phyloP scores from a whole-genome alignment of 2,888 invertebrate species.

The Conchocele bisecta region DNA sequence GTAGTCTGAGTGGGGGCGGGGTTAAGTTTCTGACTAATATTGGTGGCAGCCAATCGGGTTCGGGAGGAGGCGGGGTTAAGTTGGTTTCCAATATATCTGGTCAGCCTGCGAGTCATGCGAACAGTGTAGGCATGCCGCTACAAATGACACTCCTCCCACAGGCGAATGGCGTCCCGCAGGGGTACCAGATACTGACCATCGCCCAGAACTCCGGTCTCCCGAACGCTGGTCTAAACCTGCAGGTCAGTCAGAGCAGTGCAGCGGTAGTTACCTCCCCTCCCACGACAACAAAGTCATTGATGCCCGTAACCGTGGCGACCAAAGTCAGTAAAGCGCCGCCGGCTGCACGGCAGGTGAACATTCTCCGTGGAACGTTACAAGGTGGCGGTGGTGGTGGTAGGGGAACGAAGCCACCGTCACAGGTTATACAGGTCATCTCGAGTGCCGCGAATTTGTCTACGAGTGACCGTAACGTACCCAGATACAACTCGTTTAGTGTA shows the following conservation, averaged over 20 bases:
- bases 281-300: too few relatives aligned
- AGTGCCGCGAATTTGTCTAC: too few relatives aligned
- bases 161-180: conserved; percentile 45
- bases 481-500: too few relatives aligned
- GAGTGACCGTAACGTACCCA: too few relatives aligned
- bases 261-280: neutral
- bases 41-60: neutral
- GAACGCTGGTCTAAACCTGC: neutral
- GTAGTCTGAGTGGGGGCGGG: conserved; percentile 16
- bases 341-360: too few relatives aligned
- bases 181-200: conserved; percentile 50
- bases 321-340: too few relatives aligned
- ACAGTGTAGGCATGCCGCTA: conserved; percentile 32
- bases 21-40: neutral
- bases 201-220: conserved; percentile 17
- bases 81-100: conserved; percentile 35
- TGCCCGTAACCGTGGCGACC: too few relatives aligned
- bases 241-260: neutral
- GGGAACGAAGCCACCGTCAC: too few relatives aligned
- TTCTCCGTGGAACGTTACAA: too few relatives aligned
- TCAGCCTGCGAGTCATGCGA: conserved; percentile 26
- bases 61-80: conserved; percentile 20
- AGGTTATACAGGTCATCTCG: too few relatives aligned
- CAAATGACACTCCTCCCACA: conserved; percentile 55
- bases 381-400: too few relatives aligned